Conservation (phyloP, 2,797 vertebrate genomes). For the Scomberomorus guttatus region DNA sequence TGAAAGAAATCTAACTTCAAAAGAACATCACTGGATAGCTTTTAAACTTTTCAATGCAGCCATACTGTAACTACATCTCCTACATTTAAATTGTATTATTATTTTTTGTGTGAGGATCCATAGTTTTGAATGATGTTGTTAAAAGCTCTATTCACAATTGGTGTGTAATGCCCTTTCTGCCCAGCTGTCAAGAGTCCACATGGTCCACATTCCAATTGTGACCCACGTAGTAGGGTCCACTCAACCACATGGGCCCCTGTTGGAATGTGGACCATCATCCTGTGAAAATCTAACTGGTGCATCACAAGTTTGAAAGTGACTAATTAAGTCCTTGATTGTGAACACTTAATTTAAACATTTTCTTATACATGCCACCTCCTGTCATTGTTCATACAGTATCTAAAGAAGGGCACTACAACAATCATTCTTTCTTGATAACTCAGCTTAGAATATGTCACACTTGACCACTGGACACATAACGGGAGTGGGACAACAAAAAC, state of each 20-base stretch:
- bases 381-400: neutral
- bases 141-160: conserved; percentile 23
- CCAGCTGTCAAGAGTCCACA: conserved; percentile 51
- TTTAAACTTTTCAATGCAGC: no score
- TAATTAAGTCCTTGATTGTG: neutral
- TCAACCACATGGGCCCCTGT: conserved; percentile 20
- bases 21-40: no score
- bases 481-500: conserved; percentile 31
- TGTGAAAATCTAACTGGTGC: conserved; percentile 5
- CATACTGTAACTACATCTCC: no score
- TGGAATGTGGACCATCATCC: conserved; percentile 35
- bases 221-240: conserved; percentile 40
- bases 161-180: conserved; percentile 20
- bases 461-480: conserved; percentile 6
- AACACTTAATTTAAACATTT: neutral
- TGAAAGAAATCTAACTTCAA: no score
- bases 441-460: conserved; percentile 11
- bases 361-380: neutral
- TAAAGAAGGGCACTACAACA: neutral
- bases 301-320: conserved; percentile 12
- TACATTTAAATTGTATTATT: no score
- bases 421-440: conserved; percentile 1
- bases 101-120: no score
- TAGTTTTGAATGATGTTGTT: neutral
- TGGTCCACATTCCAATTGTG: conserved; percentile 55